These are phyloP conservation scores for Ceratina calcarata DNA, from an alignment of 1,140 invertebrate genomes.

Conservation along the genomic window DNA sequence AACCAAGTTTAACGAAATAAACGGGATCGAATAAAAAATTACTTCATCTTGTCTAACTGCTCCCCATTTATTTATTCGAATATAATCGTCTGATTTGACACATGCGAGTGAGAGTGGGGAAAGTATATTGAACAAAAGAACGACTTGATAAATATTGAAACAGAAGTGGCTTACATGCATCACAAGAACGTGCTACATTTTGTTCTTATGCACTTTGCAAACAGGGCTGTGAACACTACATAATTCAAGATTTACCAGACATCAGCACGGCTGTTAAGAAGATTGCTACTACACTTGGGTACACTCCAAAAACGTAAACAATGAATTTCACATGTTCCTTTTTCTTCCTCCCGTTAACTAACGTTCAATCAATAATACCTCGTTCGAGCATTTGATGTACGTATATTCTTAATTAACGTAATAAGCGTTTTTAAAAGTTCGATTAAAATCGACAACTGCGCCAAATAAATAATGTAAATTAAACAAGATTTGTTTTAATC, in stretches of 20 bases:
- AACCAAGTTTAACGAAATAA: too few relatives aligned
- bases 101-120: not conserved
- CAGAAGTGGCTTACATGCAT: not conserved
- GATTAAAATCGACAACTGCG: too few relatives aligned
- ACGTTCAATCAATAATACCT: not conserved
- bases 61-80: too few relatives aligned
- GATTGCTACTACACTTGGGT: slow-evolving; percentile 29
- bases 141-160: not conserved
- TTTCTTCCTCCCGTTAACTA: not conserved
- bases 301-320: not conserved
- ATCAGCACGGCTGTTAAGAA: not conserved
- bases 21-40: too few relatives aligned
- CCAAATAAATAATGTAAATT: too few relatives aligned
- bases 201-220: not conserved
- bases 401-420: not conserved
- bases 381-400: not conserved
- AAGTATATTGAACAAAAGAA: not conserved
- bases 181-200: not conserved
- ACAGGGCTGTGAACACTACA: slow-evolving; percentile 23
- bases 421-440: too few relatives aligned
- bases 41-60: too few relatives aligned
- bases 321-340: not conserved
- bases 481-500: too few relatives aligned
- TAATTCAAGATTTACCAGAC: slow-evolving; percentile 29
- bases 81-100: too few relatives aligned